Base-by-base conservation (phyloP, 2,797 vertebrate species). In the Chrosomus eos region DNA sequence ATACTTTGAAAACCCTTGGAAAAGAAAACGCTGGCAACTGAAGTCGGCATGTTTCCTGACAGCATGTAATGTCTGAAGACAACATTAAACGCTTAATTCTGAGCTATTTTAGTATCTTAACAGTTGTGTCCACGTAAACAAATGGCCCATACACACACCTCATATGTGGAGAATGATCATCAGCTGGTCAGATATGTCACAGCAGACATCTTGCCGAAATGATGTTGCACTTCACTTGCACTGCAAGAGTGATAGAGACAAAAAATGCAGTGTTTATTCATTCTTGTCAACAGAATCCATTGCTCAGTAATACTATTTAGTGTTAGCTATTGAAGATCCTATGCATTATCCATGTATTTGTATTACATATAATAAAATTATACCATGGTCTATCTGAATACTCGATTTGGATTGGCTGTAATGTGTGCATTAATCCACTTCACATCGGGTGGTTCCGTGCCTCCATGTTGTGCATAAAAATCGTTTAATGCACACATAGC, bases 91-190 rank as follows among this genome's bases (percentile, higher is more conserved):
- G 28, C 64, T 19, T 66, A 2, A 31, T 40, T 28, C 28, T 28
- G 19, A 62, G 51, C 73, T 43, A 79, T 82, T 82, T 84, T 38
- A 75, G 66, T 38, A 14, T 76, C n/a, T 45, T 36, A 76, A 36
- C 70, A 85, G 66, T 80, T 80, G 66, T 72, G 43, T 76, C 66
- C 74, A 71, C 19, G 13, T 51, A 71, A 80, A 75, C 60, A 86
- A 82, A 67, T 73, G 58, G 4, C 48, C 40, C n/a, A 23, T 23
- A 75, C 36, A 76, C 67, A 48, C 53, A 73, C 62, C n/a, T 60
- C 43, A 1, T 82, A 23, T 67, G n/a, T 71, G 36, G 60, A 76
- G 58, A 38, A n/a, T 33, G 43, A 21, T 64, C 28, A 82, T 86
- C 80, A 60, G 85, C 68, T 86, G 66, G 38, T 43, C 82, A 40